phyloP scores from a whole-genome alignment of 2,888 invertebrate genomes.

The Megastigmus dorsalis region DNA sequence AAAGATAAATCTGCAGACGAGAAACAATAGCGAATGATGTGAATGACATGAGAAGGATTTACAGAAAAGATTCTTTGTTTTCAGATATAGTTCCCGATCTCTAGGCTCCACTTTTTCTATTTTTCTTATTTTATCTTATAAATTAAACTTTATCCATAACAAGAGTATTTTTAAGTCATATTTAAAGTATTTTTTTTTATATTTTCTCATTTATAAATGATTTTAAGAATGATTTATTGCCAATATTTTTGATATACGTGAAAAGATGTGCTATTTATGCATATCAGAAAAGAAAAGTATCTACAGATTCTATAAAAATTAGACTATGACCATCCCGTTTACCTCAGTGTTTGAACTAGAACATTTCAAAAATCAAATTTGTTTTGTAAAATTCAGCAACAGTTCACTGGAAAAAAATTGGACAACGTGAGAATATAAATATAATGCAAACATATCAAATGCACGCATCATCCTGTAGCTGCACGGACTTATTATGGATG shows the following conservation, averaged over 20 bases:
- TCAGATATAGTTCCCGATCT: too few relatives aligned
- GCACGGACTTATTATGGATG: slow-evolving; percentile 34
- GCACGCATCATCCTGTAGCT: slow-evolving; percentile 23
- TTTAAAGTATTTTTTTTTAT: too few relatives aligned
- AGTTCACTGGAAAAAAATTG: slow-evolving; percentile 24
- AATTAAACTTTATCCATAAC: too few relatives aligned
- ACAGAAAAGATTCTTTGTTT: neutral
- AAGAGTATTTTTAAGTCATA: too few relatives aligned
- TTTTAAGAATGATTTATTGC: too few relatives aligned
- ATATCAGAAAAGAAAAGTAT: too few relatives aligned
- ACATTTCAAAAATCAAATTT: neutral
- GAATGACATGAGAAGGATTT: slow-evolving; percentile 18
- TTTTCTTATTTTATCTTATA: neutral
- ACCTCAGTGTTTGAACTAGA: too few relatives aligned
- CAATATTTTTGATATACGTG: too few relatives aligned
- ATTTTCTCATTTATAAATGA: too few relatives aligned
- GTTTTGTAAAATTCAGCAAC: neutral
- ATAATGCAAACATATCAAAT: slow-evolving; percentile 35
- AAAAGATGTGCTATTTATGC: too few relatives aligned
- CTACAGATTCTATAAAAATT: too few relatives aligned
- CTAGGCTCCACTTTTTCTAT: neutral
- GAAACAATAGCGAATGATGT: slow-evolving; percentile 1
- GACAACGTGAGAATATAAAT: slow-evolving; percentile 24
- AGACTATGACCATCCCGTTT: too few relatives aligned
- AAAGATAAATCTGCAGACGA: neutral